phyloP scores from a whole-genome alignment of 2,797 vertebrate genomes.

The Amblyopsis hoosieri region DNA sequence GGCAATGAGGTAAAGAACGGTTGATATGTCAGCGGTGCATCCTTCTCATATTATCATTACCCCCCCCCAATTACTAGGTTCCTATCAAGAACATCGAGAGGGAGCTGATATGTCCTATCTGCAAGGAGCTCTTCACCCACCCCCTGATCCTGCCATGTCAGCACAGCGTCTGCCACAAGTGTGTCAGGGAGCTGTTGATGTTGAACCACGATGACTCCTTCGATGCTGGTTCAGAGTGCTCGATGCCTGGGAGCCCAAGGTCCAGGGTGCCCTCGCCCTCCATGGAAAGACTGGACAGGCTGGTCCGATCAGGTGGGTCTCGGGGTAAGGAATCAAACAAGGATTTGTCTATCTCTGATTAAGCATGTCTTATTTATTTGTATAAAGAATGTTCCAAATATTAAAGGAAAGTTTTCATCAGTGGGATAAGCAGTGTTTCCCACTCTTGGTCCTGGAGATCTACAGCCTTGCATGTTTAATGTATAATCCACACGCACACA shows the following conservation, averaged over 20 bases:
- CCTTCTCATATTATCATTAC: not conserved
- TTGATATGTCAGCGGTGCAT: no score
- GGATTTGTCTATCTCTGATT: no score
- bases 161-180: constrained; percentile 96
- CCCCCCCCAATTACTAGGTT: constrained; percentile 75
- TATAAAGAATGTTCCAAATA: no score
- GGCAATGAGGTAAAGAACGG: no score
- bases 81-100: constrained; percentile 94
- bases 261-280: constrained; percentile 86
- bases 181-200: constrained; percentile 91
- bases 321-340: constrained; percentile 44
- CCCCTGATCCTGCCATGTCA: constrained; percentile 96
- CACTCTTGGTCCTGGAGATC: no score
- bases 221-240: constrained; percentile 91
- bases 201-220: constrained; percentile 88
- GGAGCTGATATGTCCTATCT: constrained; percentile 96
- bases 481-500: no score
- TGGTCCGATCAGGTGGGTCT: constrained; percentile 90
- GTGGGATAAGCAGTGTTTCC: no score
- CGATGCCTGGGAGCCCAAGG: constrained; percentile 90
- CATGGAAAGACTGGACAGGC: constrained; percentile 90
- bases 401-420: no score
- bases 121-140: constrained; percentile 96
- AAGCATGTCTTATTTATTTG: no score
- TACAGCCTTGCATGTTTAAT: no score